A percentile compares a stretch with the other conserved stretches of the same genome.
Evolutionary conservation across 2,797 vertebrate species (phyloP).

Genomic region (Psittacula derbiana): DNA sequence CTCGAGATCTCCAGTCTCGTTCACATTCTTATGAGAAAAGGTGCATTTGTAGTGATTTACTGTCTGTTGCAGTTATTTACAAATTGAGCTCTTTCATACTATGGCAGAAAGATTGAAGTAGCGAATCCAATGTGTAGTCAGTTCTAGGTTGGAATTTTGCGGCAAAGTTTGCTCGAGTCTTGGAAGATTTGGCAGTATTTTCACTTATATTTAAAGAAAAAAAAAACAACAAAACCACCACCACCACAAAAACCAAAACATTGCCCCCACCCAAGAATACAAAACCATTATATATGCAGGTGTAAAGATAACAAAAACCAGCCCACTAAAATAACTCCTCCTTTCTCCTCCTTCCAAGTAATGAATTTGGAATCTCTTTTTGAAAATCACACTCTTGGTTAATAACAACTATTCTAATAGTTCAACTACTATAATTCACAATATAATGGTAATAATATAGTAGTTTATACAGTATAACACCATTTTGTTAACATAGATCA

Average conservation of each 20-base stretch:
- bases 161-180: background rate
- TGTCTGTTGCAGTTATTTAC: background rate
- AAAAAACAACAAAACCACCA: background rate
- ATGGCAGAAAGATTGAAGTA: background rate
- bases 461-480: background rate
- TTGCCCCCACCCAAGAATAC: too few relatives aligned
- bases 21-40: slow-evolving; percentile 83
- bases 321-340: background rate
- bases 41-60: slow-evolving; percentile 23
- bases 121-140: background rate
- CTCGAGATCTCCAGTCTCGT: slow-evolving; percentile 77
- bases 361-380: background rate
- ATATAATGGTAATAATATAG: background rate
- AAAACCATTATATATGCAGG: background rate
- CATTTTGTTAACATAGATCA: background rate
- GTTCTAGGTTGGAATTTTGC: background rate
- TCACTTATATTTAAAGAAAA: rapidly evolving
- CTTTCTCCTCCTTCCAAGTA: background rate
- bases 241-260: rapidly evolving
- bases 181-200: background rate
- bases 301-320: background rate
- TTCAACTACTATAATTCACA: background rate
- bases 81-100: rapidly evolving
- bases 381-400: background rate
- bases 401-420: background rate